Base-by-base conservation (phyloP, 2,888 invertebrate genomes). In the Lasioglossum zephyrum region DNA sequence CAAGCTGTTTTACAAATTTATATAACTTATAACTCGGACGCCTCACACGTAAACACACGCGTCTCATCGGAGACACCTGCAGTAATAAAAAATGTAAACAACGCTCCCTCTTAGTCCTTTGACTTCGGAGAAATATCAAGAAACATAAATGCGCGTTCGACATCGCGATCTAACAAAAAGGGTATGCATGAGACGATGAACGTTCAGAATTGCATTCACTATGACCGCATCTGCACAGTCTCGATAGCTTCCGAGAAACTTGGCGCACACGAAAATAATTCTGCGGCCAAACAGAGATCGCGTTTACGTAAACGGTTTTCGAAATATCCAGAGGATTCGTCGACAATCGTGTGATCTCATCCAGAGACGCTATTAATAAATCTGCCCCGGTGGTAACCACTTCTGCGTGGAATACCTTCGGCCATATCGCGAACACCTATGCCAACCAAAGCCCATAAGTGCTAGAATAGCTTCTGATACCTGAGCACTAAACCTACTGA, bases 361-460 rank as follows among this genome's bases (percentile, higher is more conserved):
- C n/a, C 36, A 47, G 69, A 11, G 49, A 22, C 49, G 16, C 81
- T 86, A 86, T 88, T 88, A 88, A 88, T 88, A 88, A 81, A 82
- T 80, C 53, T 66, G 73, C 6, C 57, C 39, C 74, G 78, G 76
- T 78, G 80, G 77, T 78, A 82, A n/a, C 77, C 16, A 53, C 66
- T 41, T 63, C 60, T 63, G 16, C 76, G 63, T 31, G 72, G 77
- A 73, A 66, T 79, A 63, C 31, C 60, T 69, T 63, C 16, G 13
- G 5, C 41, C 47, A 9, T 66, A 22, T 8, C 36, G 36, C 18
- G 66, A 36, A 66, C 66, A 36, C 18, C 60, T 13, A 31, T 63
- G 6, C 60, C 6, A 16, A 26, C 11, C 26, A 16, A 26, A 63
- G 60, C 16, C 31, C 31, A 63, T 63, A 31, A 26, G 60, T 16